A percentile compares a stretch with the other conserved stretches of the same genome.
Evolutionary conservation across 1,140 invertebrate species (phyloP).

Genomic region (Drosophila sechellia): DNA sequence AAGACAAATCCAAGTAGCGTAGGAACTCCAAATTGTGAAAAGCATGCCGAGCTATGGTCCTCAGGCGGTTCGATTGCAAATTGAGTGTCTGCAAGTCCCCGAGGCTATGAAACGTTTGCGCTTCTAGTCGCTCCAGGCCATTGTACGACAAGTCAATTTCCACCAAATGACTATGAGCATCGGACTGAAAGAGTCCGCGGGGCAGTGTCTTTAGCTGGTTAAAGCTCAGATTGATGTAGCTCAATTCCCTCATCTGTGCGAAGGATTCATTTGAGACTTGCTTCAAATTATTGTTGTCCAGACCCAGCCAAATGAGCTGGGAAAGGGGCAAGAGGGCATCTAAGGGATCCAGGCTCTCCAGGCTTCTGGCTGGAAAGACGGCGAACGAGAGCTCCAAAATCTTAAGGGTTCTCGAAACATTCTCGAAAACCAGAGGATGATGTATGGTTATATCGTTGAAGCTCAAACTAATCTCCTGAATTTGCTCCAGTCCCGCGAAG

Average conservation of each 20-base stretch:
- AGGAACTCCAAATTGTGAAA: conserved; percentile 89
- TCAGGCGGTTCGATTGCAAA: conserved; percentile 90
- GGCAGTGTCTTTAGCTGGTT: conserved; percentile 90
- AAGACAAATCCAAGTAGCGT: conserved; percentile 89
- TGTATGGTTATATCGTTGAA: conserved; percentile 94
- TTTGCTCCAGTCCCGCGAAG: conserved; percentile 89
- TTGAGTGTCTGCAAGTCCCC: conserved; percentile 89
- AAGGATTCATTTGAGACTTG: conserved; percentile 88
- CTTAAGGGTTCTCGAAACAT: conserved; percentile 90
- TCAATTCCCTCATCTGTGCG: conserved; percentile 87
- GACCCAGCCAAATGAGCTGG: conserved; percentile 92
- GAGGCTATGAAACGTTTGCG: conserved; percentile 88
- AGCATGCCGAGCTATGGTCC: conserved; percentile 85
- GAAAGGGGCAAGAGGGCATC: conserved; percentile 89
- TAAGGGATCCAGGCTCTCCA: conserved; percentile 87
- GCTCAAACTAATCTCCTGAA: conserved; percentile 94
- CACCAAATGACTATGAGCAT: conserved; percentile 89
- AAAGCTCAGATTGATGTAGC: conserved; percentile 94
- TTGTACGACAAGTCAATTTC: conserved; percentile 92
- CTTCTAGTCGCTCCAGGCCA: conserved; percentile 87
- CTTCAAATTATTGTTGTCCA: conserved; percentile 95
- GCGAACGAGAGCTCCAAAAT: conserved; percentile 94
- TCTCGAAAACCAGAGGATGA: conserved; percentile 90
- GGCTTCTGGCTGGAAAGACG: conserved; percentile 89
- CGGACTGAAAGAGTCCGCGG: conserved; percentile 88